Conservation (phyloP, 2,113 vertebrate genomes). For the Etheostoma cragini region DNA sequence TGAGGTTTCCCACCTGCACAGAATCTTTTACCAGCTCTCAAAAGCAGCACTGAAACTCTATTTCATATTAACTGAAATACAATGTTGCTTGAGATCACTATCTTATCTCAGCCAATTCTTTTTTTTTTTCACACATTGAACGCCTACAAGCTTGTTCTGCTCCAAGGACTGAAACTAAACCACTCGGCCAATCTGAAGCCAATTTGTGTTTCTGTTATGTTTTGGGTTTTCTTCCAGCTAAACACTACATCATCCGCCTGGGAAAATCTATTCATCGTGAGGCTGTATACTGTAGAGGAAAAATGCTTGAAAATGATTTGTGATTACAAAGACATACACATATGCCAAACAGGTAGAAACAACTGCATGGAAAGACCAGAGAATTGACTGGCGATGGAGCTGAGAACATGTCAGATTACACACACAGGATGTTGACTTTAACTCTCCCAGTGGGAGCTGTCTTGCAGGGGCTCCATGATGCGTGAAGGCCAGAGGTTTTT, state of each 20-base stretch:
- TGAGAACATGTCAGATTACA: neutral
- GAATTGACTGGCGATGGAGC: neutral
- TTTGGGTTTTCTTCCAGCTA: slow-evolving; percentile 11
- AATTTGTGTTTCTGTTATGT: slow-evolving; percentile 9
- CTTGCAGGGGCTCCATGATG: neutral
- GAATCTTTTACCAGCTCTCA: slow-evolving; percentile 36
- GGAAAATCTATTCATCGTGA: slow-evolving; percentile 12
- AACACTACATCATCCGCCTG: slow-evolving; percentile 7
- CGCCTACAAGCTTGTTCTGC: slow-evolving; percentile 14
- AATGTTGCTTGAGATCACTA: slow-evolving; percentile 15
- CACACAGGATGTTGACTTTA: neutral
- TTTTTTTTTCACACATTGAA: slow-evolving; percentile 45
- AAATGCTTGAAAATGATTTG: neutral
- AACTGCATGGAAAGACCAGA: neutral
- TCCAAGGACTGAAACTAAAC: slow-evolving; percentile 26
- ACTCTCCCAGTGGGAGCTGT: slow-evolving; percentile 5
- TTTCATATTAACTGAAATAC: slow-evolving; percentile 15
- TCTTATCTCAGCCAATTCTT: slow-evolving; percentile 34
- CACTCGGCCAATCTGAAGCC: slow-evolving; percentile 4
- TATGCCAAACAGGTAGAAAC: neutral
- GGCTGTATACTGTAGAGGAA: neutral
- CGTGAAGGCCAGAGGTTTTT: neutral
- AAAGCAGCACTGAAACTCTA: slow-evolving; percentile 31
- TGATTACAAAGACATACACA: neutral
- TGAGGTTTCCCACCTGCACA: slow-evolving; percentile 20